These are phyloP conservation scores for Neosilurus hyrtlii DNA, from an alignment of 2,797 vertebrate species.

Conservation along the genomic window DNA sequence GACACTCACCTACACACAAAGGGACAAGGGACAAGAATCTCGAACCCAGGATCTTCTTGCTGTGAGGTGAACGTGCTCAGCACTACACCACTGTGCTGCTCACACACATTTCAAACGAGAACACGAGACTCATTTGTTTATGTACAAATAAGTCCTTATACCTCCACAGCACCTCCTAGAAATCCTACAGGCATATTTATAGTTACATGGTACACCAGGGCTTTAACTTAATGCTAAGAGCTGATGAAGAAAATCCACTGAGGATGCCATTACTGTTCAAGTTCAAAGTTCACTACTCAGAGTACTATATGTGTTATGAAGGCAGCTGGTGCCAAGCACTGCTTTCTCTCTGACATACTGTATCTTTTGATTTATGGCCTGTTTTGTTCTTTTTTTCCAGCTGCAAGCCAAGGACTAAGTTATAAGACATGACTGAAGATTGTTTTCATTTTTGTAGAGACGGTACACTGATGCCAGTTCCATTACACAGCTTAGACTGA, in stretches of 20 bases:
- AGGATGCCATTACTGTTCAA: not conserved
- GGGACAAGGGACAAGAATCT: no score
- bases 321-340: not conserved
- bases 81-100: no score
- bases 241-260: conserved; percentile 6
- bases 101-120: no score
- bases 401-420: not conserved
- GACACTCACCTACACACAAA: no score
- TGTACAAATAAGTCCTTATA: conserved; percentile 26
- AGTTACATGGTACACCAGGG: not conserved
- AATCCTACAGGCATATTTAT: not conserved
- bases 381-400: not conserved
- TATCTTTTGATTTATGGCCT: conserved; percentile 24
- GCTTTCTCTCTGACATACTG: not conserved
- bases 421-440: not conserved
- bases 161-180: conserved; percentile 7
- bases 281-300: conserved; percentile 29
- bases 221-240: not conserved
- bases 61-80: no score
- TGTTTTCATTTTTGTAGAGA: conserved; percentile 2
- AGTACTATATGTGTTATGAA: conserved; percentile 23
- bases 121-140: conserved; percentile 34
- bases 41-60: no score
- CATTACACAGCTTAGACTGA: not conserved
- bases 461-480: not conserved